phyloP scores from a whole-genome alignment of 2,888 invertebrate genomes.

The Amaurobius ferox region DNA sequence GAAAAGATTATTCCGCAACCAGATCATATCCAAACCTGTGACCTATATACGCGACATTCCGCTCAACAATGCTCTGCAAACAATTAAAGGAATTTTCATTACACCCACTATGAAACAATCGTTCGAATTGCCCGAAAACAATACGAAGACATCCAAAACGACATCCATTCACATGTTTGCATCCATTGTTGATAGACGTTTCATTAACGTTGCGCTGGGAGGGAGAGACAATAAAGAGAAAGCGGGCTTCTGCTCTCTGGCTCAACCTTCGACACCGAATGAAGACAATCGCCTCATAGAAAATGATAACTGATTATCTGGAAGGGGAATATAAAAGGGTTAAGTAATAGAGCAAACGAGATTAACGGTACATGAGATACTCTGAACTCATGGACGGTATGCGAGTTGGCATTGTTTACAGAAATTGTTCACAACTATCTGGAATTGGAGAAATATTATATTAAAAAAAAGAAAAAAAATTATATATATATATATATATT shows the following conservation, averaged over 20 bases:
- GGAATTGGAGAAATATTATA: too few species aligned
- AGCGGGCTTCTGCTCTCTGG: neutral
- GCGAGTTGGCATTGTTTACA: too few species aligned
- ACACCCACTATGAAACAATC: neutral
- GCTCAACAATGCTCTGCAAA: neutral
- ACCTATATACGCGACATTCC: neutral
- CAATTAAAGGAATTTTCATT: conserved; percentile 16
- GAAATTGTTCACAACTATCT: too few species aligned
- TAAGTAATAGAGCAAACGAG: neutral
- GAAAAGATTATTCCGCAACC: too few species aligned
- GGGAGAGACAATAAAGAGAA: neutral
- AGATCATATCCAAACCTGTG: neutral
- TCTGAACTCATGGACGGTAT: neutral
- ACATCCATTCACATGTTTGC: conserved; percentile 7
- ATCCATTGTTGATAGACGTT: neutral
- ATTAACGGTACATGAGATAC: neutral
- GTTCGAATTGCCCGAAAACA: neutral
- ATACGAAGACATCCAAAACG: neutral
- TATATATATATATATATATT: too few species aligned
- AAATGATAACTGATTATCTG: neutral
- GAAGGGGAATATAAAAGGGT: neutral
- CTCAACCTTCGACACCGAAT: neutral
- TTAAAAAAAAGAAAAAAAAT: too few species aligned
- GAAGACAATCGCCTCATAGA: neutral
- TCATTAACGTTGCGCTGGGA: neutral